Evolutionary conservation across 2,797 vertebrate species (phyloP), one percentile per base, ranked within the genome.

Genomic region (Choloepus didactylus): DNA sequence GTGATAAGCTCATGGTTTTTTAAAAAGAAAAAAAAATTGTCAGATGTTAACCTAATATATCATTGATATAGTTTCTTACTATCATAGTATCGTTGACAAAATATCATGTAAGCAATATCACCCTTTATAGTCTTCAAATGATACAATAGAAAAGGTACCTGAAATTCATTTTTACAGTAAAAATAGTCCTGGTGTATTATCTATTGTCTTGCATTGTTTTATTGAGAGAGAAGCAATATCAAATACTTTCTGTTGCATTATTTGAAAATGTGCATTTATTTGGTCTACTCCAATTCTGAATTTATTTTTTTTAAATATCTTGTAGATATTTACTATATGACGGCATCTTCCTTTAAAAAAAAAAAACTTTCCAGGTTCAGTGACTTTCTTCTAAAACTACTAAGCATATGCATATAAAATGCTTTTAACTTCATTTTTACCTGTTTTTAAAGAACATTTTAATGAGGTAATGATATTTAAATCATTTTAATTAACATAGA

Each of bases 21-120:
- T n/a, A 18, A 49, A 75, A 5, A 44, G 41, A 87, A 93, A 93
- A 96, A 97, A 93, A 95, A 86, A 92, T 93, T 96, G 93, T 94
- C 66, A 90, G 82, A 80, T 88, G 90, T 88, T 96, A 96, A 96
- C 82, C 89, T 82, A 96, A 95, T 95, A 83, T 87, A 96, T 97
- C 95, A 84, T n/a, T 96, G 90, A 88, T 95, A 94, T 62, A 80
- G 64, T 94, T 94, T 96, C 81, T 96, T 90, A 35, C 35, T 91
- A 51, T 94, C 79, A 88, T 41, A 77, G 64, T 91, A 80, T 90
- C 91, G 95, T 66, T 95, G 96, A 96, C 95, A 96, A 94, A 94
- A 93, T 90, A 93, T 82, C 23, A 72, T 97, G 86, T 95, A 93
- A 94, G 76, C 75, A 92, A 75, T 95, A 95, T 94, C 38, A 79